Base-by-base conservation (phyloP, 30 jellyfish, hydroid and myxozoan species). In the Rhopilema esculentum region DNA sequence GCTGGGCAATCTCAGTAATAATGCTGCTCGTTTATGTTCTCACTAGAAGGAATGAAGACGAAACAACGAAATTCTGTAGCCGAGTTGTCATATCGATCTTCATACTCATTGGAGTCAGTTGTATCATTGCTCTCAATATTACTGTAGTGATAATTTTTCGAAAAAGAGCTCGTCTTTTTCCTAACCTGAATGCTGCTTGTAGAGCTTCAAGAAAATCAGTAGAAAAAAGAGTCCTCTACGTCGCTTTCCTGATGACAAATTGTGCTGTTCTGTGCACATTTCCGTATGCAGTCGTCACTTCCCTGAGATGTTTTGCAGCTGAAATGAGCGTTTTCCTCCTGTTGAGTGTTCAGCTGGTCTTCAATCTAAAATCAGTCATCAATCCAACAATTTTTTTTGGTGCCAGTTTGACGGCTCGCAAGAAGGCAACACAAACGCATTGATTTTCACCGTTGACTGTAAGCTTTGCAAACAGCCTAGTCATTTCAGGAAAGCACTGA, bases 261-360 rank as follows among this genome's bases (percentile, higher is more conserved):
- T 77, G 88, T 57, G 88, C 53, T 53, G 77, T 61, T 0, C 48
- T 77, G 21, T 77, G 61, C 49, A 77, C 88, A n/a, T 49, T 61
- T 8, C 88, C 88, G 67, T 77, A 77, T 62, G 88, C 88, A 16
- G 76, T 77, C 30, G 64, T 27, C 52, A 50, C 88, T 19, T 22
- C 63, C 18, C 77, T 77, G 20, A 52, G 27, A 1, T 77, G 88
- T 64, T 23, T 77, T 21, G 12, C 29, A 1, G 50, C 53, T 4
- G 77, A 57, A 15, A 50, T 77, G 28, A 27, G 12, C 20, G 16
- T 8, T n/a, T 64, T 26, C 16, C n/a, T 77, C n/a, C 26, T 50
- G 16, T 49, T 77, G 0, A 27, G n/a, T 18, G 32, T 77, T 12
- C 27, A 51, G 63, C 22, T 77, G 32, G 29, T 77, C 27, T 77